Percentiles rank a stretch among this genome's conserved stretches.
phyloP scores from a whole-genome alignment of 2,113 vertebrate species.

The Stigmatopora argus region DNA sequence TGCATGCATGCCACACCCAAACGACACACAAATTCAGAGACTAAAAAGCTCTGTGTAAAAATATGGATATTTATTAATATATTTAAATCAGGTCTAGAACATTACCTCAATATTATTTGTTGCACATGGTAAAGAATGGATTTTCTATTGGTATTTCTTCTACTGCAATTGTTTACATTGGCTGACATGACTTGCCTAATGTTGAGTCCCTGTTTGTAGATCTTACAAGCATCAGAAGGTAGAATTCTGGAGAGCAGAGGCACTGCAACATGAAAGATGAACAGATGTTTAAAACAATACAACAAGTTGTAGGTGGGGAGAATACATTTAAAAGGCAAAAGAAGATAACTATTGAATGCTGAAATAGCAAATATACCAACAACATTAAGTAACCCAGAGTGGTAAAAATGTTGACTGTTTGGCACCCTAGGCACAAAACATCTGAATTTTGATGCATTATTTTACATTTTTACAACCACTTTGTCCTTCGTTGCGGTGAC shows the following conservation, averaged over 20 bases:
- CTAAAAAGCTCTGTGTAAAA: too few species aligned
- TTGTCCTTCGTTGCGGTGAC: background rate
- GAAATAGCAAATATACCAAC: conserved; percentile 9
- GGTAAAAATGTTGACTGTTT: background rate
- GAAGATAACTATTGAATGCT: conserved; percentile 18
- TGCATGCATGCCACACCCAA: too few species aligned
- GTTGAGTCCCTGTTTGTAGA: conserved; percentile 99
- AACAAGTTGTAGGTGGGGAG: too few species aligned
- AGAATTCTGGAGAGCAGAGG: conserved; percentile 99
- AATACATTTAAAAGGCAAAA: conserved; percentile 35
- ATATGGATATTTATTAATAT: too few species aligned
- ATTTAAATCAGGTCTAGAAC: too few species aligned
- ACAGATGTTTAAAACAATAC: conserved; percentile 18
- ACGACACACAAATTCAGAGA: too few species aligned
- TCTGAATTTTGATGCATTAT: background rate
- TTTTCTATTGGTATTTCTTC: background rate
- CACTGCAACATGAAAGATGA: conserved; percentile 72
- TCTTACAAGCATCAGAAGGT: conserved; percentile 98
- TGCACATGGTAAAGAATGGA: background rate
- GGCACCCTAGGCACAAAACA: background rate
- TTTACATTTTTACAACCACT: background rate
- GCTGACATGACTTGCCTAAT: conserved; percentile 79
- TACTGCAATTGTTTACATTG: background rate
- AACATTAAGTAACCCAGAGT: conserved; percentile 8
- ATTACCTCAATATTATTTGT: background rate